These are phyloP conservation scores for Protonemura montana DNA, from an alignment of 2,888 invertebrate genomes.

Conservation along the genomic window DNA sequence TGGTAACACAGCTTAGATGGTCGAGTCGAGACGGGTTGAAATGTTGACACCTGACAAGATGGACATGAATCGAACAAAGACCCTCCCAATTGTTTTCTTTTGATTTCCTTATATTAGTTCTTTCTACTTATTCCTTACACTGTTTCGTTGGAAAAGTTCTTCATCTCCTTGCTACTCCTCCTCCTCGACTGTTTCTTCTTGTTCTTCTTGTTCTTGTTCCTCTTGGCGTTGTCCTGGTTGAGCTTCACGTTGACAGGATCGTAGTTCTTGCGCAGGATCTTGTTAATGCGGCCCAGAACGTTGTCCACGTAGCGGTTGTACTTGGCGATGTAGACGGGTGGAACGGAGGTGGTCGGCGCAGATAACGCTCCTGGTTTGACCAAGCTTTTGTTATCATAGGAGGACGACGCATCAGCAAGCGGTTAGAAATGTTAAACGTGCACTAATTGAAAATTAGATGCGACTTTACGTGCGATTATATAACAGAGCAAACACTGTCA, in stretches of 20 bases:
- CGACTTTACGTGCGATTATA: too few relatives aligned
- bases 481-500: too few relatives aligned
- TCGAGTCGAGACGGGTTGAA: too few relatives aligned
- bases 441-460: neutral
- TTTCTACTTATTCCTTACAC: slow-evolving; percentile 10
- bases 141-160: slow-evolving; percentile 5
- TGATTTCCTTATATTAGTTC: too few relatives aligned
- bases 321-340: slow-evolving; percentile 78
- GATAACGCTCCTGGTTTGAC: slow-evolving; percentile 9
- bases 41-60: too few relatives aligned
- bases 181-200: slow-evolving; percentile 51
- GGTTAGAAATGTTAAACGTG: neutral
- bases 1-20: too few relatives aligned
- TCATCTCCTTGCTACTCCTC: slow-evolving; percentile 43
- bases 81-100: too few relatives aligned
- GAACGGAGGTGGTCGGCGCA: slow-evolving; percentile 56
- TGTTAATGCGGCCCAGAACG: slow-evolving; percentile 82
- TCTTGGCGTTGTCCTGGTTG: slow-evolving; percentile 65
- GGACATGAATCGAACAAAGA: too few relatives aligned
- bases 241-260: slow-evolving; percentile 85
- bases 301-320: slow-evolving; percentile 88
- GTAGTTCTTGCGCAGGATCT: slow-evolving; percentile 78
- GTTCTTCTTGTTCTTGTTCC: slow-evolving; percentile 58
- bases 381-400: neutral
- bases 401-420: neutral